Base-by-base conservation (phyloP, 1,140 invertebrate species). In the Augochlora pura region DNA sequence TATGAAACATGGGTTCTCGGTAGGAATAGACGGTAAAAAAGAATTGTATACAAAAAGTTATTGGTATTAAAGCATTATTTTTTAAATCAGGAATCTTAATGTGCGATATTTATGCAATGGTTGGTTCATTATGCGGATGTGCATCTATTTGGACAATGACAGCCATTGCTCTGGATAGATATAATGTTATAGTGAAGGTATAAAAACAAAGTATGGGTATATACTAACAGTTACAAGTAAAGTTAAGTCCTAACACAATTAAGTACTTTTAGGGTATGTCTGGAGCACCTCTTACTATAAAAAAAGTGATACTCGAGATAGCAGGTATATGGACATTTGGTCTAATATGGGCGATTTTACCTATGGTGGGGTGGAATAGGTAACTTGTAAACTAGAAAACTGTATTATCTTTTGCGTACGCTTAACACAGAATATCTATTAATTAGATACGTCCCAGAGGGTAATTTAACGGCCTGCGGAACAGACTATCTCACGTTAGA, bases 1-100 rank as follows among this genome's bases (percentile, higher is more conserved):
- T 95, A 96, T 83, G 96, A 97, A 93, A 97, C 97, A 14, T 98
- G 97, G 97, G 94, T 97, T 62, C 94, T 97, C 77, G 97, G 96
- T 75, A 82, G 85, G 64, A 42, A 21, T 59, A 59, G 68, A 12
- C 42, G 32, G 0, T 49, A 38, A 38, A 8, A 23, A 66, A 8
- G n/a, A 57, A 46, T n/a, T 1, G 14, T 42, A 27, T 23, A 32
- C 14, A 39, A 0, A 23, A 54, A n/a, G 69, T 2, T 60, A 39
- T n/a, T 16, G 32, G 64, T 71, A 32, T 18, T 62, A 80, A 42
- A 32, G 12, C n/a, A 9, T 27, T 81, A 21, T 54, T 52, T 6
- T 21, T 70, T 57, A 42, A 65, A 68, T 39, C 60, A 86, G 84
- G 84, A 46, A 94, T 96, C 38, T 92, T 97, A 75, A 96, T 96